Conservation (phyloP, 2,113 vertebrate genomes). For the Centrocercus urophasianus region DNA sequence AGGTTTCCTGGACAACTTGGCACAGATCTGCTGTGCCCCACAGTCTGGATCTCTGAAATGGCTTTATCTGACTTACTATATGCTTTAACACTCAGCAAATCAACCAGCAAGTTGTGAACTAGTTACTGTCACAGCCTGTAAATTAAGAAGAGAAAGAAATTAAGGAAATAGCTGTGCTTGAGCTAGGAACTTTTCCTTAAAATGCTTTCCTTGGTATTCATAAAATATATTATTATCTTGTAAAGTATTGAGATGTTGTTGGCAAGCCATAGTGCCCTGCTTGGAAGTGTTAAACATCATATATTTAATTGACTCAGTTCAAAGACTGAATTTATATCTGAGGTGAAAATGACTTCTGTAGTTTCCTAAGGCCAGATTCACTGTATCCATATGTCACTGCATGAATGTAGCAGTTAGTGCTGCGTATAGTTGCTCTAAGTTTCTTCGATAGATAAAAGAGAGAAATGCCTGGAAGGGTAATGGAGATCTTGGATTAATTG, state of each 20-base stretch:
- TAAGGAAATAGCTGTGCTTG: neutral
- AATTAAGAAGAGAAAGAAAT: conserved; percentile 4
- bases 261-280: neutral
- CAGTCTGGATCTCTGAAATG: neutral
- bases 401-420: neutral
- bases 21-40: neutral
- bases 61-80: neutral
- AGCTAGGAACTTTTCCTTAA: neutral
- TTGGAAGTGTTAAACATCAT: neutral
- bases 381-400: neutral
- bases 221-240: neutral
- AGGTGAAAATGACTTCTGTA: conserved; percentile 27
- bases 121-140: neutral
- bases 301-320: neutral
- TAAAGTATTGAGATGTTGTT: neutral
- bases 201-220: neutral
- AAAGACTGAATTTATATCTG: neutral
- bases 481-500: neutral
- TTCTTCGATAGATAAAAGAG: neutral
- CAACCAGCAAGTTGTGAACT: neutral
- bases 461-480: neutral
- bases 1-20: neutral
- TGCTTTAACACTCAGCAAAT: neutral
- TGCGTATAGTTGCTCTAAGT: neutral
- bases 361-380: neutral